Evolutionary conservation across 2,888 invertebrate genomes (phyloP), one percentile per base, ranked within the genome.

Genomic region (Limenitis camilla): DNA sequence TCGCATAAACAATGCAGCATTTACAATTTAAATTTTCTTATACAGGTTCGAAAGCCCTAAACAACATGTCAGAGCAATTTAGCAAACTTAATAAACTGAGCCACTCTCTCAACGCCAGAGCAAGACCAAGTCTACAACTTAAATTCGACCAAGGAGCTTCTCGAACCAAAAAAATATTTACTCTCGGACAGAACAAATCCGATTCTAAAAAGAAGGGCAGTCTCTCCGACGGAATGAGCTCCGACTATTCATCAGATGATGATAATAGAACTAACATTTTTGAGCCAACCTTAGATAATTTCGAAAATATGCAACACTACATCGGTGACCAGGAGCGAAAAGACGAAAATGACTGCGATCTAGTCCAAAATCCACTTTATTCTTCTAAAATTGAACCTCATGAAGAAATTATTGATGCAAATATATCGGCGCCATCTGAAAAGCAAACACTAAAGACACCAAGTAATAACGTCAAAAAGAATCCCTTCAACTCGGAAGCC

Each of bases 61-160:
- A 91, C 58, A 96, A 96, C 72, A 93, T 96, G 88, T 91, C 94
- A 0, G 95, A 95, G 61, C 95, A 96, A 71, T 94, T 96, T 77
- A 94, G 94, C 53, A 95, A 94, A 74, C 77, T 96, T 36, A 94
- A 94, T 72, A 92, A 92, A 66, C 82, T 94, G 35, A 89, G 92
- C 52, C 90, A 90, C 62, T 90, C 90, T 28, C 87, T 92, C 41
- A 91, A 91, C 65, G 86, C 90, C 0, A 76, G 90, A 78, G 65
- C 91, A 63, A 77, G 90, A 54, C 72, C 88, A 61, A 69, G 87
- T 69, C 77, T 87, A 1, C 87, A 87, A 61, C 77, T 89, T n/a
- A 83, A 82, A 59, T 80, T 85, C 61, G 88, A 85, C 65, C 81
- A 82, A 52, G 65, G 80, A 57, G 72, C 85, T 27, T 79, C 87